These are phyloP conservation scores for Bos taurus DNA, from an alignment of 2,113 vertebrate genomes.

Conservation along the genomic window ARS-UCD2.0 NC_037347.1:12388501-12389000, in stretches of 20 bases:
- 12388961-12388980: neutral
- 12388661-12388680: neutral
- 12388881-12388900: neutral
- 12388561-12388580: neutral
- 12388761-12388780: neutral
- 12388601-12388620: neutral
- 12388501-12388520: neutral
- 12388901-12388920: neutral
- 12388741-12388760: neutral
- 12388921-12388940: neutral
- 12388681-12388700: neutral
- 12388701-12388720: neutral
- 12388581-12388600: neutral
- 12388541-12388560: neutral
- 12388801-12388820: neutral
- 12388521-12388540: neutral
- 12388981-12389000: neutral
- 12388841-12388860: neutral
- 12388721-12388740: neutral
- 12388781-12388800: neutral
- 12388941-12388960: neutral
- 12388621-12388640: neutral
- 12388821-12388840: conserved; percentile 9
- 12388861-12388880: neutral
- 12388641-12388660: neutral